Conservation (phyloP, 2,113 vertebrate genomes). For the Colistium nudipinnis region DNA sequence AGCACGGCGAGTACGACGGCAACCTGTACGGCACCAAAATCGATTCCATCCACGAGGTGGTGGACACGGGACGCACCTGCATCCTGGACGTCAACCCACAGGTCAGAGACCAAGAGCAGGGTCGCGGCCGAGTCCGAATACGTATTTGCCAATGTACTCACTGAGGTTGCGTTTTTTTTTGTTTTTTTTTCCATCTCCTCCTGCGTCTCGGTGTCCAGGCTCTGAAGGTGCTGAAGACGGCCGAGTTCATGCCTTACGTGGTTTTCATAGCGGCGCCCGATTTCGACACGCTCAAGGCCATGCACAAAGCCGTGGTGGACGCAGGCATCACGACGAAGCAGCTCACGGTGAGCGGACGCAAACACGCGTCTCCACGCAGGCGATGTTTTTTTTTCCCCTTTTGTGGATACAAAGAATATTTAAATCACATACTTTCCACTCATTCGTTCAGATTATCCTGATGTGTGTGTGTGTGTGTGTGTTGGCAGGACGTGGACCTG, state of each 20-base stretch:
- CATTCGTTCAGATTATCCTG: too few species aligned
- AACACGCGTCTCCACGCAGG: too few species aligned
- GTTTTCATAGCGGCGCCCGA: constrained; percentile 97
- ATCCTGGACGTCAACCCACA: constrained; percentile 98
- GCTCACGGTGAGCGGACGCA: constrained; percentile 86
- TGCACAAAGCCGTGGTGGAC: constrained; percentile 97
- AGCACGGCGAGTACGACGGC: constrained; percentile 97
- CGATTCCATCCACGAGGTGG: constrained; percentile 95
- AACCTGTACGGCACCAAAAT: constrained; percentile 99
- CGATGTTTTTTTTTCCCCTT: too few species aligned
- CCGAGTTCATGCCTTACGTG: constrained; percentile 98
- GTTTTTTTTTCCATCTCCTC: too few species aligned
- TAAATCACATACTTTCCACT: too few species aligned
- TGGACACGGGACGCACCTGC: constrained; percentile 91
- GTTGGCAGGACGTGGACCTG: constrained; percentile 91
- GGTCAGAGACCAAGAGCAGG: too few species aligned
- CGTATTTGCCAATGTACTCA: too few species aligned
- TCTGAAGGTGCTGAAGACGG: constrained; percentile 93
- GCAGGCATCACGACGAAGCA: constrained; percentile 96
- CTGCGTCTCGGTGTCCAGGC: constrained; percentile 81
- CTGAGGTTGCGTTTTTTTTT: too few species aligned
- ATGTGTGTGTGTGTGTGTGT: too few species aligned
- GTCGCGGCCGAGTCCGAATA: too few species aligned
- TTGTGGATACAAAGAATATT: too few species aligned
- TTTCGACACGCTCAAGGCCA: constrained; percentile 90